Base-by-base conservation (phyloP, 2,888 invertebrate genomes). In the Caradrina clavipalpis region DNA sequence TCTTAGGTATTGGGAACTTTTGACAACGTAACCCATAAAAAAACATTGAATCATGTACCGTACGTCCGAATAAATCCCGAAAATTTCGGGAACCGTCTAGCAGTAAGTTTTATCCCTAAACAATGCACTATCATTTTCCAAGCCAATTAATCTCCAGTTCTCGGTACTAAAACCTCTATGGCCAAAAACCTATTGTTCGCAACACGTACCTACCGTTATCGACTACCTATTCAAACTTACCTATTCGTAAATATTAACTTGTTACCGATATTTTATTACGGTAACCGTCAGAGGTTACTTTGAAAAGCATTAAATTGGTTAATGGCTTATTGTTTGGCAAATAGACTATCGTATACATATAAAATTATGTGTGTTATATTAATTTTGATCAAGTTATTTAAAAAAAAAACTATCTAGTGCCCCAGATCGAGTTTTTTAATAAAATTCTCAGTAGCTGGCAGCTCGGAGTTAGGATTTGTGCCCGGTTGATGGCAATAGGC, bases 241-340 rank as follows among this genome's bases (percentile, higher is more conserved):
- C 47, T 39, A 21, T 22, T 11, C 3, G 26, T 73, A 49, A 68
- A 60, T 57, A 66, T 62, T 59, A 68, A 73, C 55, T 54, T 61
- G 47, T 54, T 71, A 54, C 65, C 42, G 35, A 62, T 68, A 70
- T 73, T 83, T 83, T 83, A 83, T 83, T 62, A 73, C 65, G 82
- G 82, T 83, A 35, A 39, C 50, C 55, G 66, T 39, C 58, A 72
- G n/a, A 35, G 81, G 81, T 80, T 67, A 72, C 49, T 73, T 69
- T 68, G 67, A 50, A 68, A 72, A 45, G 21, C 74, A 66, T 81
- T 69, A 81, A 75, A 22, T 69, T 42, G 22, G 69, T 35, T 63
- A 69, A 69, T 65, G 51, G 50, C 22, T 69, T 72, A 66, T 66
- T 72, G 68, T 80, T 64, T 54, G 26, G 50, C 0, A 31, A 22